Percentiles rank a stretch among this genome's conserved stretches.
phyloP scores from a whole-genome alignment of 2,113 vertebrate species.

The Pristiophorus japonicus region DNA sequence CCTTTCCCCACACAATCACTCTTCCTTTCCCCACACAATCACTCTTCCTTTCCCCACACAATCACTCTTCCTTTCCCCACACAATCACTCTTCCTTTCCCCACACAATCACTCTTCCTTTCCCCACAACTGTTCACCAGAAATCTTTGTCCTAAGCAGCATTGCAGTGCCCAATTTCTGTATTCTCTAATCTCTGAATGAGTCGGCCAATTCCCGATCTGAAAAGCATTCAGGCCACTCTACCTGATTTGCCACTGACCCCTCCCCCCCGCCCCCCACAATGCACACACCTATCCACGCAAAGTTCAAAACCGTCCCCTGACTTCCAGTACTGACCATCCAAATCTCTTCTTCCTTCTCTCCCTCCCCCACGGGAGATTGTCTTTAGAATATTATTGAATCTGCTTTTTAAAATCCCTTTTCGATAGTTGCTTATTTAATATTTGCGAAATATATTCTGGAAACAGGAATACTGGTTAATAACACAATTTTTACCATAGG shows the following conservation, averaged over 20 bases:
- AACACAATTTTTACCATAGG: constrained; percentile 55
- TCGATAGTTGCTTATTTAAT: background rate
- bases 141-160: background rate
- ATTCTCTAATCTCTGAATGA: background rate
- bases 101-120: background rate
- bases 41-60: background rate
- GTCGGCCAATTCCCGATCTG: background rate
- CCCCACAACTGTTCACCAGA: background rate
- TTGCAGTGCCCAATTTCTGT: background rate
- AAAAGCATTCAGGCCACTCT: background rate
- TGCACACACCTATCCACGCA: background rate
- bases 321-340: background rate
- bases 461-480: background rate
- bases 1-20: background rate
- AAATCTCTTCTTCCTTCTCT: background rate
- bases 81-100: no score
- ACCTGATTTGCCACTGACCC: background rate
- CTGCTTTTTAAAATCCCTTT: no score
- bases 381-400: no score
- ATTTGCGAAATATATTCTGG: background rate
- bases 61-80: background rate
- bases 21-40: background rate
- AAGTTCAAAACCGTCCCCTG: background rate
- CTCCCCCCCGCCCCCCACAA: no score
- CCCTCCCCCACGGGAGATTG: background rate